Base-by-base conservation (phyloP, 2,888 invertebrate species). In the Cynaeus angustus region DNA sequence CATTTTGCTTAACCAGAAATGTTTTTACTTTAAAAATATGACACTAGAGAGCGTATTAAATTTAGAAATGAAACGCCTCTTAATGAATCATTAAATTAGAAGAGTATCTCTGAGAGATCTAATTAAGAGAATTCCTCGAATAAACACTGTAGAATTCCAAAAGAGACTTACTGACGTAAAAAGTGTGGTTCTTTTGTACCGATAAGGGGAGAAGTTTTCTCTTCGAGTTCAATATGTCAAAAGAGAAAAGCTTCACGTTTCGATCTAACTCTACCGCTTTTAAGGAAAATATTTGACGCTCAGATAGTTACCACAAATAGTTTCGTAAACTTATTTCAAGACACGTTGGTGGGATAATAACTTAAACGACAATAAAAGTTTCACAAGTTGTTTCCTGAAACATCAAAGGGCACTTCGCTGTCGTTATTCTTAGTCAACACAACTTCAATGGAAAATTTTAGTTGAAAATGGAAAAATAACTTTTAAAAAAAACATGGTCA, bases 311-410 rank as follows among this genome's bases (percentile, higher is more conserved):
- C 48, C n/a, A 10, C 21, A 50, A 26, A 46, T 48, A 48, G 37
- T 48, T 48, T 21, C 45, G 30, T 48, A 10, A 61, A 46, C 28
- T 59, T 59, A 45, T 45, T 41, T 28, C 45, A 45, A 41, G 14
- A 28, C 9, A 46, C 9, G 13, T 33, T 14, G 21, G 9, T 12
- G 21, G 26, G 46, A 59, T 45, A 41, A 21, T 55, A 16, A 13
- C 12, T 16, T 48, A 13, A 33, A 21, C 26, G 33, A 33, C 61
- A 61, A 61, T 61, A 46, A 61, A 61, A 61, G 48, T 46, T 58
- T 16, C 38, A 41, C 38, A 56, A 43, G 30, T 28, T 30, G 8
- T 28, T 46, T 30, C 55, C 38, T 41, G 21, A 10, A 12, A 56
- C 43, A 56, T 56, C 43, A 56, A 56, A 56, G 41, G 12, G n/a